Percentiles rank a stretch among this genome's conserved stretches.
These are phyloP conservation scores for Astyanax mexicanus DNA, from an alignment of 2,797 vertebrate species.

Conservation along the genomic window DNA sequence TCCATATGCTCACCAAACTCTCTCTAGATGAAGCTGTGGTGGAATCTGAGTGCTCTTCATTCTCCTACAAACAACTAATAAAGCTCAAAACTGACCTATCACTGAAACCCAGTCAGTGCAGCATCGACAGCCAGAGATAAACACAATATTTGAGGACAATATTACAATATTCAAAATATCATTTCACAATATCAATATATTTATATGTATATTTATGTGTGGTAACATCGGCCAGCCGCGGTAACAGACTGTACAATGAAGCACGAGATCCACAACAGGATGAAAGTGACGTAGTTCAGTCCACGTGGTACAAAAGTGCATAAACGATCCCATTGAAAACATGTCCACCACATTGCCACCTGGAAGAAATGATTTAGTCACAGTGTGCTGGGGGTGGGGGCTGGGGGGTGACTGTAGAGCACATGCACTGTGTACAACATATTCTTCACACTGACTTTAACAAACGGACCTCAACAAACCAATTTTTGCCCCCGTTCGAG, in stretches of 20 bases:
- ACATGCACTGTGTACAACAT: constrained; percentile 17
- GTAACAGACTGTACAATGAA: constrained; percentile 41
- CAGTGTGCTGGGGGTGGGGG: constrained; percentile 75
- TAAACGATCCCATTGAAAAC: constrained; percentile 32
- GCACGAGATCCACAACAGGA: constrained; percentile 43
- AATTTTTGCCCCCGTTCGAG: not conserved
- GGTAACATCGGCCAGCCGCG: constrained; percentile 14
- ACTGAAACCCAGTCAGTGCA: not conserved
- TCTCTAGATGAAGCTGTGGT: not conserved
- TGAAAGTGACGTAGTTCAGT: constrained; percentile 39
- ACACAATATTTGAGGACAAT: not conserved
- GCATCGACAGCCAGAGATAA: not conserved
- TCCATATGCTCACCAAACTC: not conserved
- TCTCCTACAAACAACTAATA: not conserved
- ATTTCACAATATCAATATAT: constrained; percentile 4
- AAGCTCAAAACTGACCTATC: not conserved
- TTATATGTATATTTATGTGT: constrained; percentile 35
- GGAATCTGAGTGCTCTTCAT: constrained; percentile 4
- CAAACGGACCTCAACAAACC: constrained; percentile 3
- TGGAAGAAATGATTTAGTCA: constrained; percentile 79
- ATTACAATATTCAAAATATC: not conserved
- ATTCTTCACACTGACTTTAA: not conserved
- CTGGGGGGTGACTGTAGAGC: constrained; percentile 30
- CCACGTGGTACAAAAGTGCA: constrained; percentile 56
- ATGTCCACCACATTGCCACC: constrained; percentile 41